Percentiles rank a stretch among this genome's conserved stretches.
These are phyloP conservation scores for Phyllotis vaccarum DNA, from an alignment of 2,797 vertebrate genomes.

Conservation along the genomic window DNA sequence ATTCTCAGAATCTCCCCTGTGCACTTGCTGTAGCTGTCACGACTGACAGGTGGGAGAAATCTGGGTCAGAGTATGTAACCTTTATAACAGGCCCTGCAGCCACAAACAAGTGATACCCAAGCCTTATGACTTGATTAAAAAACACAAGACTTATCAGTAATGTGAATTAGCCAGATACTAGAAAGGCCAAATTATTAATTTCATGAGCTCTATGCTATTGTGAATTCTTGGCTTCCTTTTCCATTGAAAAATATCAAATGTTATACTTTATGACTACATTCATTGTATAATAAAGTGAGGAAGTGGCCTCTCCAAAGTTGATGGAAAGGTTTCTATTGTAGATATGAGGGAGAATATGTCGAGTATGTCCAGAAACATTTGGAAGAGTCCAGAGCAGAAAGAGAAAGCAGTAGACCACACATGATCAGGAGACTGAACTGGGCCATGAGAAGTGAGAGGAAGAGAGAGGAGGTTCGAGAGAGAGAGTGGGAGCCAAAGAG, in stretches of 20 bases:
- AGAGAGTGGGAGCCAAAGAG: neutral
- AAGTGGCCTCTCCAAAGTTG: neutral
- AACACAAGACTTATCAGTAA: neutral
- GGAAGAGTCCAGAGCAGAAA: neutral
- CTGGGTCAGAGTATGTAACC: neutral
- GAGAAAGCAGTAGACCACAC: neutral
- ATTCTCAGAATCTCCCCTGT: neutral
- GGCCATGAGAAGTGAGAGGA: neutral
- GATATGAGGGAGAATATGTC: neutral
- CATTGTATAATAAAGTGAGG: neutral
- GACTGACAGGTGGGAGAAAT: neutral
- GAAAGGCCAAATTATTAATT: neutral
- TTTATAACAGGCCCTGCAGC: neutral
- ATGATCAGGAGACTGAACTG: neutral
- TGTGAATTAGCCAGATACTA: slow-evolving; percentile 15
- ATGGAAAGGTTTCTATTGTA: neutral
- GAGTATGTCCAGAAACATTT: neutral
- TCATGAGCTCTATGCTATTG: neutral
- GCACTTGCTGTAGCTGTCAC: neutral
- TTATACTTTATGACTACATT: slow-evolving; percentile 16
- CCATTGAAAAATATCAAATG: slow-evolving; percentile 29
- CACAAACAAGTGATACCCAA: neutral
- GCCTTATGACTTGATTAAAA: slow-evolving; percentile 30
- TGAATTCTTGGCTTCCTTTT: neutral
- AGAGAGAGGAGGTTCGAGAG: neutral